Percentiles rank a stretch among this genome's conserved stretches.
Evolutionary conservation across 2,113 vertebrate species (phyloP).

Genomic region (Caranx ignobilis): DNA sequence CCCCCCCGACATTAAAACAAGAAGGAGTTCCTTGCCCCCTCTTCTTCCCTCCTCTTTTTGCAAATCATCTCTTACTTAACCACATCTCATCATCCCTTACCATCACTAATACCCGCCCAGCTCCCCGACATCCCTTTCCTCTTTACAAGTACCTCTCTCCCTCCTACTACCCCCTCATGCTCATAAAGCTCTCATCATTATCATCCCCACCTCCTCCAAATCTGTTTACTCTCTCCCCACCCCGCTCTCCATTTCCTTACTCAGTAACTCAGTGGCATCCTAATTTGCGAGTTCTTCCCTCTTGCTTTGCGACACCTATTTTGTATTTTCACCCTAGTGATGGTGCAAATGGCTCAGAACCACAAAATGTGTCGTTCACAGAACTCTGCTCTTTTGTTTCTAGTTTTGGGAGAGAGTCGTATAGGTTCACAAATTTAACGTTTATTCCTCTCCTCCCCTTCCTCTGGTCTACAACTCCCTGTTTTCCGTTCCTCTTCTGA

Average conservation of each 20-base stretch:
- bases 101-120: constrained; percentile 53
- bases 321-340: constrained; percentile 34
- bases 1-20: constrained; percentile 52
- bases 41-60: constrained; percentile 48
- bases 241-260: constrained; percentile 30
- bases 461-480: constrained; percentile 9
- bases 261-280: constrained; percentile 52
- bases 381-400: constrained; percentile 20
- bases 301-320: constrained; percentile 33
- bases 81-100: constrained; percentile 55
- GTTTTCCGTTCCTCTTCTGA: constrained; percentile 18
- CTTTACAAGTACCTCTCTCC: constrained; percentile 43
- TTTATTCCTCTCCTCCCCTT: constrained; percentile 27
- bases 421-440: constrained; percentile 13
- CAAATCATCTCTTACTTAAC: constrained; percentile 69
- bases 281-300: constrained; percentile 54
- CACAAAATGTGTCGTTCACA: constrained; percentile 21
- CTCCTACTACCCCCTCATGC: constrained; percentile 47
- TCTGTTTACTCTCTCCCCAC: constrained; percentile 68
- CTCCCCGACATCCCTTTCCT: constrained; percentile 48
- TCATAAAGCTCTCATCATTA: constrained; percentile 74
- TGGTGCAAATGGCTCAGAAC: constrained; percentile 35
- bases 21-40: constrained; percentile 42
- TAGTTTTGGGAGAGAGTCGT: constrained; percentile 4
- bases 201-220: constrained; percentile 67